Base-by-base conservation (phyloP, 2,888 invertebrate species). In the Apomyelois bistriatella region DNA sequence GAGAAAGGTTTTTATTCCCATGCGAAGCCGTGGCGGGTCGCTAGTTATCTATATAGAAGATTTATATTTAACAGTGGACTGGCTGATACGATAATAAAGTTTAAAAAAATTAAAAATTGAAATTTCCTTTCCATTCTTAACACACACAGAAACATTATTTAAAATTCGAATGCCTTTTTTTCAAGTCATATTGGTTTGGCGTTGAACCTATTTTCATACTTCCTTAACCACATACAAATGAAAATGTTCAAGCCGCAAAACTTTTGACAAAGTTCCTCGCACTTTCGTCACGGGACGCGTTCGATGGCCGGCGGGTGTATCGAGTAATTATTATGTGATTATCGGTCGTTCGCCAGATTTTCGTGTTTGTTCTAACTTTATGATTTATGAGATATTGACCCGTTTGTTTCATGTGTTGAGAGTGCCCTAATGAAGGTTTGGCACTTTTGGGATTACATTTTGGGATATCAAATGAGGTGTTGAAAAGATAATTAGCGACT, bases 331-430 rank as follows among this genome's bases (percentile, higher is more conserved):
- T 83, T 80, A 79, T 73, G 81, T 78, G 85, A 87, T 86, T 85
- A 86, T 82, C 82, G 79, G 76, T 72, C 64, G 62, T 58, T 64
- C 57, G 61, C 61, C 74, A 70, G 74, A 73, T 79, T 79, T 75
- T 79, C 79, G 74, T 76, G 79, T 78, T 76, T 73, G 77, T 70
- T 71, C 60, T 67, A 86, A 87, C 70, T 85, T 85, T 85, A 74
- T 87, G 85, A 88, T 87, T 88, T 87, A 87, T 84, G 85, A 79
- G 78, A 75, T 75, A 79, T 82, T 82, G 74, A 70, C 68, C 68
- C 65, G 67, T 65, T 72, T 71, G 61, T 70, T 68, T 59, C 64
- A 67, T 67, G 61, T 66, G 73, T 69, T 61, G 66, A 67, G 58
- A 60, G 36, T 43, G 42, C 60, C 65, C 59, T 65, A 57, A 56